Evolutionary conservation across 2,113 vertebrate genomes (phyloP).

Genomic region (Pseudonaja textilis): DNA sequence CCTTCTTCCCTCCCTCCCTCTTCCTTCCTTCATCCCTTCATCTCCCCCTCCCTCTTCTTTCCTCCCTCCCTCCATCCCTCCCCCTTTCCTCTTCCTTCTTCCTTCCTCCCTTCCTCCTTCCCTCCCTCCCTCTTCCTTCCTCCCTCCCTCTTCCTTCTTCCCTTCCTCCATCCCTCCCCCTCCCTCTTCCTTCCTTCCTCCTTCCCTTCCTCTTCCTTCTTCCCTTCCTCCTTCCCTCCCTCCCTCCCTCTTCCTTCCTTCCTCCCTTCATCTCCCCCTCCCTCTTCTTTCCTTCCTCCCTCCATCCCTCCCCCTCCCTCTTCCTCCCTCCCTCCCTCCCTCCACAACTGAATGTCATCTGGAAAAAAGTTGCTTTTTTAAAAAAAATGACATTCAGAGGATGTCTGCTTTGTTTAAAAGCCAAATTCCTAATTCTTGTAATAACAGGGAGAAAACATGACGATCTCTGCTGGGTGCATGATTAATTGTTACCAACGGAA

Average conservation of each 20-base stretch:
- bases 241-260: too few relatives aligned
- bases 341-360: neutral
- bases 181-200: too few relatives aligned
- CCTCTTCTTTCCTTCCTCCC: too few relatives aligned
- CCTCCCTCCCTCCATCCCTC: neutral
- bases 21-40: too few relatives aligned
- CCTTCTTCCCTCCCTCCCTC: accelerated
- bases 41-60: accelerated
- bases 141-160: too few relatives aligned
- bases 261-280: accelerated
- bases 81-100: too few relatives aligned
- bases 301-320: accelerated
- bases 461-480: neutral
- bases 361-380: neutral
- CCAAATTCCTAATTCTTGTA: neutral
- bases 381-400: neutral
- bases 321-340: neutral
- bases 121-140: too few relatives aligned
- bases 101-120: too few relatives aligned
- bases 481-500: neutral
- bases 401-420: neutral
- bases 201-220: too few relatives aligned
- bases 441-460: too few relatives aligned
- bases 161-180: too few relatives aligned
- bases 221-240: too few relatives aligned